Evolutionary conservation across 2,888 invertebrate genomes (phyloP).

Genomic region (Neoaliturus tenellus): DNA sequence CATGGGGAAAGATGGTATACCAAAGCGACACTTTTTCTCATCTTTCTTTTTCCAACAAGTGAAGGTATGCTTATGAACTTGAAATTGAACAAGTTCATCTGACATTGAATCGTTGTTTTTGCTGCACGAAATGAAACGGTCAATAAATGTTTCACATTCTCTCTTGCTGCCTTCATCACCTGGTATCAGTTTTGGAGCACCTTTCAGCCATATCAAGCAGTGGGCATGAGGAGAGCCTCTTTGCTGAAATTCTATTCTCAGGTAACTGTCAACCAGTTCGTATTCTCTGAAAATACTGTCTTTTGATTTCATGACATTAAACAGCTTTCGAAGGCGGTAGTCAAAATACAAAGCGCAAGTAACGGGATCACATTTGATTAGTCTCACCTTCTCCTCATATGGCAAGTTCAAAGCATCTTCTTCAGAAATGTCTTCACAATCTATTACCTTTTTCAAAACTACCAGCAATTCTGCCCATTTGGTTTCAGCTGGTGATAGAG

Average conservation of each 20-base stretch:
- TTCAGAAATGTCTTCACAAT: conserved; percentile 57
- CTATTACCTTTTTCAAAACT: conserved; percentile 43
- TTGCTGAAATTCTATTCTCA: conserved; percentile 68
- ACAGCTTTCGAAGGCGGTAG: conserved; percentile 57
- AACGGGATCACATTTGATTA: conserved; percentile 66
- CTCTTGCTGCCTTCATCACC: conserved; percentile 51
- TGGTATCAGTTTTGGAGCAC: conserved; percentile 64
- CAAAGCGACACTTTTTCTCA: conserved; percentile 62
- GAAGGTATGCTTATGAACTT: conserved; percentile 63
- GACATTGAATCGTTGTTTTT: conserved; percentile 54
- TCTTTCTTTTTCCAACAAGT: conserved; percentile 60
- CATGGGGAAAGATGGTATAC: conserved; percentile 64
- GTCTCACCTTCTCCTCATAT: conserved; percentile 61
- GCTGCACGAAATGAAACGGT: conserved; percentile 63
- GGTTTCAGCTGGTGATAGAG: conserved; percentile 62
- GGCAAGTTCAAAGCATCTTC: conserved; percentile 56
- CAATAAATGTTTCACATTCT: conserved; percentile 57
- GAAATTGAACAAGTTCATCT: conserved; percentile 57
- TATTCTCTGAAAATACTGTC: conserved; percentile 51
- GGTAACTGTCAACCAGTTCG: conserved; percentile 50
- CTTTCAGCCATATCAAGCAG: conserved; percentile 67
- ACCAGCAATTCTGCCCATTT: conserved; percentile 59
- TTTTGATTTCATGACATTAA: conserved; percentile 58
- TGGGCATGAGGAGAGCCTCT: conserved; percentile 68
- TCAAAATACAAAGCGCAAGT: conserved; percentile 64